Evolutionary conservation across 2,888 invertebrate genomes (phyloP).

Genomic region (Conistra vaccinii): DNA sequence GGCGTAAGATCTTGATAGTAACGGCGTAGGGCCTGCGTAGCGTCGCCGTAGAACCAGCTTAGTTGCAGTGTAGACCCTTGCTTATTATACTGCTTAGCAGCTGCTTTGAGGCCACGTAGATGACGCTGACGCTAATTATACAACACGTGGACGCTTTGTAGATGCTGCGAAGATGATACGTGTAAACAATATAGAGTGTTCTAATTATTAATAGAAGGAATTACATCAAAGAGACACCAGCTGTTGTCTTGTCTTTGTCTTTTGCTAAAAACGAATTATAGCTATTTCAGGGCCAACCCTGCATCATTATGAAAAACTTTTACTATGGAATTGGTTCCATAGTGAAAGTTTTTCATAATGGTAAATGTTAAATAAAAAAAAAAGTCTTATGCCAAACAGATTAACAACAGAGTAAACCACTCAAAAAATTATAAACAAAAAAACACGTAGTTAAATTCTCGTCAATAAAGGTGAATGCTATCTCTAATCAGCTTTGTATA

Average conservation of each 20-base stretch:
- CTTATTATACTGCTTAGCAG: background rate
- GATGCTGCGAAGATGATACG: background rate
- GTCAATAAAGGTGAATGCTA: slow-evolving; percentile 26
- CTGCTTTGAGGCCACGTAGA: background rate
- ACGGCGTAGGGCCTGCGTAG: background rate
- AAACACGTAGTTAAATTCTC: slow-evolving; percentile 10
- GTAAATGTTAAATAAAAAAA: background rate
- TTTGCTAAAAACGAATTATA: background rate
- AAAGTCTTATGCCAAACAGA: background rate
- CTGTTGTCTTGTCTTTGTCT: background rate
- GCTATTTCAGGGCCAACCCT: too few species aligned
- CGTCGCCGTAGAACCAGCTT: background rate
- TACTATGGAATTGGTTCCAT: too few species aligned
- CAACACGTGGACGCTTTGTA: background rate
- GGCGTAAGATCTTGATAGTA: background rate
- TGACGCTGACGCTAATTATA: background rate
- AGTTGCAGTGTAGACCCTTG: background rate
- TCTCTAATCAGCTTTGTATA: slow-evolving; percentile 30
- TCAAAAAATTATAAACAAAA: slow-evolving; percentile 3
- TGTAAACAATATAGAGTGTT: background rate
- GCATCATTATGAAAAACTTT: too few species aligned
- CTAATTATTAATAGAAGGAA: background rate
- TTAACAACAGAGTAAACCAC: background rate
- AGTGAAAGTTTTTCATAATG: background rate
- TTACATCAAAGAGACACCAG: background rate